Conservation (phyloP, 2,888 invertebrate species). For the Xestia rhomboidea region DNA sequence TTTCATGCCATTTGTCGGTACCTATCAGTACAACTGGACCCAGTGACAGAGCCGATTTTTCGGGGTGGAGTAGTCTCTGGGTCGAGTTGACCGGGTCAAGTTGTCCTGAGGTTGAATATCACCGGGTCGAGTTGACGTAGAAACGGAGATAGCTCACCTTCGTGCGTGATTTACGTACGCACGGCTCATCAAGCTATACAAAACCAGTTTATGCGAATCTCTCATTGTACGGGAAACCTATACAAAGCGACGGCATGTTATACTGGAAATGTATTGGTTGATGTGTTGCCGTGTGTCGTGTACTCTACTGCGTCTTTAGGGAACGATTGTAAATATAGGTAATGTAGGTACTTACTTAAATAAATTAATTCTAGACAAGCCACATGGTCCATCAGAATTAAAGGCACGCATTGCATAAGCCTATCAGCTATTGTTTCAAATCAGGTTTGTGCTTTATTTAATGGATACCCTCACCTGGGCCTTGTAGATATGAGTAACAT, state of each 20-base stretch:
- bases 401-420: not conserved
- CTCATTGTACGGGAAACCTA: not conserved
- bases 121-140: not conserved
- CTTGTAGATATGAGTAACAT: constrained; percentile 8
- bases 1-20: not conserved
- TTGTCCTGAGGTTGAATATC: not conserved
- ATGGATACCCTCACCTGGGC: not conserved
- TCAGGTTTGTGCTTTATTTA: constrained; percentile 10
- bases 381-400: constrained; percentile 17
- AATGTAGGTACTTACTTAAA: not conserved
- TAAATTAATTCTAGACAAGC: constrained; percentile 19
- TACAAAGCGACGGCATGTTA: too few species aligned
- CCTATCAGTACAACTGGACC: not conserved
- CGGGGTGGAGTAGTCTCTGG: not conserved
- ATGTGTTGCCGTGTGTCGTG: too few species aligned
- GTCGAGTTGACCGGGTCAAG: not conserved
- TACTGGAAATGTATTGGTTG: too few species aligned
- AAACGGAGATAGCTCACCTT: not conserved
- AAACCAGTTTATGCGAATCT: too few species aligned
- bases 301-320: not conserved
- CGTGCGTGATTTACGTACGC: not conserved
- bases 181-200: too few species aligned
- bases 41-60: not conserved
- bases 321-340: not conserved
- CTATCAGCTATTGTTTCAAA: not conserved